These are phyloP conservation scores for Lycorma delicatula DNA, from an alignment of 1,140 invertebrate genomes.

Conservation along the genomic window DNA sequence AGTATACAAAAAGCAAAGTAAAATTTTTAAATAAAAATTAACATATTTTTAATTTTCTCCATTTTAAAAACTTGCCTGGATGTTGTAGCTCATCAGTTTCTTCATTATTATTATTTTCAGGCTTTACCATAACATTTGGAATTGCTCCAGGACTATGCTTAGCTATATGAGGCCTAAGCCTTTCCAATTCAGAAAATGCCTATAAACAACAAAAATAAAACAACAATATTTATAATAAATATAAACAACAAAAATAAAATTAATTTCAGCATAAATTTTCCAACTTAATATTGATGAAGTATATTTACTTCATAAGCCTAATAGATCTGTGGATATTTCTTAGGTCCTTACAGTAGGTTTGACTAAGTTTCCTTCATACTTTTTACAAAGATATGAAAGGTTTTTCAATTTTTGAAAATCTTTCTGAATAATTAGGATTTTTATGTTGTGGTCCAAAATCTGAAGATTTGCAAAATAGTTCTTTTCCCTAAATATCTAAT, in stretches of 20 bases:
- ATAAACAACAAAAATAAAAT: not conserved
- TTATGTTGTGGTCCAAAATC: no score
- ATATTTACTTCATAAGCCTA: no score
- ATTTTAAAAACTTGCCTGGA: constrained; percentile 16
- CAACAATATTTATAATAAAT: constrained; percentile 7
- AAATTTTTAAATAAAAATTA: not conserved
- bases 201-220: constrained; percentile 28
- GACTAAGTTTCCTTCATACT: no score
- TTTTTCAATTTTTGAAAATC: no score
- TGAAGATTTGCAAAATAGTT: no score
- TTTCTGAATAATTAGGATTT: no score
- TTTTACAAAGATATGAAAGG: no score
- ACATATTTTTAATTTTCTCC: not conserved
- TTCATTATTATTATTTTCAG: constrained; percentile 41
- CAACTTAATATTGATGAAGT: no score
- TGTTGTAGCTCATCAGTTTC: constrained; percentile 15
- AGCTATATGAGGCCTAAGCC: constrained; percentile 56
- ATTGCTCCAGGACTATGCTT: constrained; percentile 56
- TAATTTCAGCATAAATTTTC: not conserved
- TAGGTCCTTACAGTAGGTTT: no score
- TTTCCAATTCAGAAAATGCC: constrained; percentile 60
- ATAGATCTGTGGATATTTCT: no score
- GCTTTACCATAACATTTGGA: constrained; percentile 37
- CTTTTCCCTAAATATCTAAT: no score
- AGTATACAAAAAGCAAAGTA: not conserved